Evolutionary conservation across 2,888 invertebrate genomes (phyloP), one percentile per base, ranked within the genome.

Genomic region (Leptinotarsa rubiginosa): DNA sequence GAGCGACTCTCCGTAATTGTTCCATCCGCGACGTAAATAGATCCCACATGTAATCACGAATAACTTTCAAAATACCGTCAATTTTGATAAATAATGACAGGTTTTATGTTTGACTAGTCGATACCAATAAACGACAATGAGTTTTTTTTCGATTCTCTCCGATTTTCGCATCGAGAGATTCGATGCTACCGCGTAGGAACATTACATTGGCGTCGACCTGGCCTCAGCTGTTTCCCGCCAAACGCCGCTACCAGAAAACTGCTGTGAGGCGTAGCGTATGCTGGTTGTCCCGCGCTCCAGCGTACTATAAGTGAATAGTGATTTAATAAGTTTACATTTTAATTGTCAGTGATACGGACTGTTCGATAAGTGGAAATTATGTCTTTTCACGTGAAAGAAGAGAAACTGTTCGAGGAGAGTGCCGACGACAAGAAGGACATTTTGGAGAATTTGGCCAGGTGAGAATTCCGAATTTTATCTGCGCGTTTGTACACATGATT

Each of bases 201-300:
- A 85, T 85, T 81, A 81, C 81, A 80, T 85, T 86, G 88, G 88
- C 88, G 88, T 88, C 88, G 86, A 87, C 87, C 84, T 84, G 89
- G 89, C 88, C 91, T 91, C 91, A 92, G 91, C 91, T 92, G 91
- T 92, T 92, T 92, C 92, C 91, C 92, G 92, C 91, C 91, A 91
- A 91, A 90, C 89, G 88, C 88, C 90, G 90, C 91, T 90, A 90
- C 90, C 91, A 90, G 90, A 90, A 90, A 90, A 90, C 90, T 88
- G 88, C 89, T 88, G 88, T 88, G 88, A 88, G 88, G 89, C 89
- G 88, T 89, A 89, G 88, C 88, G 89, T 89, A 87, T 87, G 87
- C 88, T 87, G 83, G 87, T 85, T 84, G 86, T 85, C 85, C 86
- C 87, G 87, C 86, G 86, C 86, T 85, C 83, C 84, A 81, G 84